Percentiles rank a stretch among this genome's conserved stretches.
These are phyloP conservation scores for Halichoerus grypus DNA, from an alignment of 2,113 vertebrate species.

Conservation along the genomic window DNA sequence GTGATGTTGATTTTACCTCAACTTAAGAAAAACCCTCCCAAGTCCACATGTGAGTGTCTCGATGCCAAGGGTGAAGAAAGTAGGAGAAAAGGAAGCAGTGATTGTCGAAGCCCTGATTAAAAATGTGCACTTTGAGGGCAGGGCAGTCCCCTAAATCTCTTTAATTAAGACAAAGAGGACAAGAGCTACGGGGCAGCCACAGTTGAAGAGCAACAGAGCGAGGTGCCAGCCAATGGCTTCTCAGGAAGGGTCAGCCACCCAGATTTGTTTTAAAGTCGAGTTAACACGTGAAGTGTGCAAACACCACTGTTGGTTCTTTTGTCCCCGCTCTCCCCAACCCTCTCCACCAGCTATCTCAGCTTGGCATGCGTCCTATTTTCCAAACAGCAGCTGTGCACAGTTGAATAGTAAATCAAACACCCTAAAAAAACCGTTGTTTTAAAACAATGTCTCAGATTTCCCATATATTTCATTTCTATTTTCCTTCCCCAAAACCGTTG, in stretches of 20 bases:
- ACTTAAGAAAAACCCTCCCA: not conserved
- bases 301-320: conserved; percentile 60
- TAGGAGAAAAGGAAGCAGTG: not conserved
- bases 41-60: not conserved
- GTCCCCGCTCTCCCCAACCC: conserved; percentile 43
- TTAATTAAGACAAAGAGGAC: conserved; percentile 69
- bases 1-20: not conserved
- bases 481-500: conserved; percentile 84
- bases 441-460: conserved; percentile 92
- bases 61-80: not conserved
- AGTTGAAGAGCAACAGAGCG: conserved; percentile 53
- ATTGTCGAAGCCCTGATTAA: conserved; percentile 18
- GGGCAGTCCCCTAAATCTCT: not conserved
- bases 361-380: conserved; percentile 90
- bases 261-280: conserved; percentile 72
- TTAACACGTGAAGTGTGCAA: conserved; percentile 86
- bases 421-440: conserved; percentile 92
- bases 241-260: conserved; percentile 76
- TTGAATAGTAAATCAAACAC: conserved; percentile 94
- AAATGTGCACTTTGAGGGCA: conserved; percentile 55
- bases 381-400: conserved; percentile 89
- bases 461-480: conserved; percentile 85
- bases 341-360: conserved; percentile 78
- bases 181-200: not conserved
- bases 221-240: conserved; percentile 63